These are phyloP conservation scores for Drosophila miranda DNA, from an alignment of 1,140 invertebrate genomes.

Conservation along the genomic window DNA sequence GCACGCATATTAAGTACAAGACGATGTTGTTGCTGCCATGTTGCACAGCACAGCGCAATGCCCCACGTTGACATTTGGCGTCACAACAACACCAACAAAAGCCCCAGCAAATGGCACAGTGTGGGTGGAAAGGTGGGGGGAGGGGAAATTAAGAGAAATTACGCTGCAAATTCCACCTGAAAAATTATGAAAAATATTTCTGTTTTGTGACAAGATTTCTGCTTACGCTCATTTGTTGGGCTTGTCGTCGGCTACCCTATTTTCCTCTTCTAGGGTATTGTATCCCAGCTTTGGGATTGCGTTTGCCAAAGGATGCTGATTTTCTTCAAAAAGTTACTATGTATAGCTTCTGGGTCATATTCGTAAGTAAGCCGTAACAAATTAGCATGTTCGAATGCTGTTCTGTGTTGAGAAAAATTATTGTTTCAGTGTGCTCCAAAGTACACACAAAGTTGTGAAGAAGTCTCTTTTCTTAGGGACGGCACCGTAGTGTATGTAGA, in stretches of 20 bases:
- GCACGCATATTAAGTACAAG: conserved; percentile 73
- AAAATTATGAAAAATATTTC: conserved; percentile 70
- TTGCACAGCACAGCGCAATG: conserved; percentile 35
- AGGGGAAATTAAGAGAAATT: conserved; percentile 73
- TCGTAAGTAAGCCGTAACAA: no score
- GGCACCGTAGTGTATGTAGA: no score
- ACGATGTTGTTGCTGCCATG: conserved; percentile 62
- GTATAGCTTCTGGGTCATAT: no score
- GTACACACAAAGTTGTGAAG: no score
- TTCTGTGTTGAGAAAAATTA: no score
- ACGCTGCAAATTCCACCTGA: conserved; percentile 70
- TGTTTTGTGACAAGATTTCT: conserved; percentile 67
- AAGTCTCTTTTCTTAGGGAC: no score
- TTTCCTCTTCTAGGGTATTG: conserved; percentile 13
- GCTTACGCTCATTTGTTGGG: conserved; percentile 67
- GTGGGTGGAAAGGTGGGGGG: conserved; percentile 2
- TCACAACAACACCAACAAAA: conserved; percentile 44
- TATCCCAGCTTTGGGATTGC: conserved; percentile 2
- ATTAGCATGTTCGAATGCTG: no score
- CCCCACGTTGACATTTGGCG: conserved; percentile 74
- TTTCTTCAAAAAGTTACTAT: no score
- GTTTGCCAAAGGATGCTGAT: background rate
- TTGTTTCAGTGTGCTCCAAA: no score
- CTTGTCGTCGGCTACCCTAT: conserved; percentile 22
- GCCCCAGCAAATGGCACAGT: conserved; percentile 13